Base-by-base conservation (phyloP, 2,113 vertebrate species). In the Anoplopoma fimbria region DNA sequence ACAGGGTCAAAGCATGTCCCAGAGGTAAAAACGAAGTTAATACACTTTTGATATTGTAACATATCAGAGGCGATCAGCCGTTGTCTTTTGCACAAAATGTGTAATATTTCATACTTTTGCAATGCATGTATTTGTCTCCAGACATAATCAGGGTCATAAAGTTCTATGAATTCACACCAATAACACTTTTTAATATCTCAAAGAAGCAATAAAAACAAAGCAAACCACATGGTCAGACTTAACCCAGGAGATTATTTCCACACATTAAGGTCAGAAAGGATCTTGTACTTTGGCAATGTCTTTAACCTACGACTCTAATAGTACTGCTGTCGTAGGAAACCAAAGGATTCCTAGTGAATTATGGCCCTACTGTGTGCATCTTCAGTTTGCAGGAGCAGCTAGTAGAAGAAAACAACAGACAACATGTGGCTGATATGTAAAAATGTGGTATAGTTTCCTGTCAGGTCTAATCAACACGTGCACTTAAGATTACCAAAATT, bases 201-300 rank as follows among this genome's bases (percentile, higher is more conserved):
- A 13, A 57, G 57, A 62, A 27, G 69, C 40, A 73, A 73, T 77
- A 69, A 74, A 80, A 83, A 62, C 9, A 27, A n/a, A 63, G 69
- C 77, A 71, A 84, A 68, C 23, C 87, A 83, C 61, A 84, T 15
- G 70, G 13, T 42, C 31, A 53, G 38, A 42, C 70, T 42, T 73
- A 25, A 60, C 49, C 60, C 58, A 51, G 2, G 4, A 21, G 27
- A 45, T 47, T 60, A n/a, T 57, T 13, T 51, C 27, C 33, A 60
- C 64, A 58, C 38, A 25, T 63, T 15, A 10, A 61, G 33, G 9
- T 63, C 53, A 71, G 27, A 71, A 9, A 67, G 33, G 27, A 33
- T 21, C n/a, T 27, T 45, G 31, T 40, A 60, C 17, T 70, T 40
- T 64, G 25, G 17, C 23, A 49, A 6, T n/a, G 33, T 71, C 40